These are phyloP conservation scores for Hydrotaea cyrtoneurina DNA, from an alignment of 2,888 invertebrate species.

Conservation along the genomic window DNA sequence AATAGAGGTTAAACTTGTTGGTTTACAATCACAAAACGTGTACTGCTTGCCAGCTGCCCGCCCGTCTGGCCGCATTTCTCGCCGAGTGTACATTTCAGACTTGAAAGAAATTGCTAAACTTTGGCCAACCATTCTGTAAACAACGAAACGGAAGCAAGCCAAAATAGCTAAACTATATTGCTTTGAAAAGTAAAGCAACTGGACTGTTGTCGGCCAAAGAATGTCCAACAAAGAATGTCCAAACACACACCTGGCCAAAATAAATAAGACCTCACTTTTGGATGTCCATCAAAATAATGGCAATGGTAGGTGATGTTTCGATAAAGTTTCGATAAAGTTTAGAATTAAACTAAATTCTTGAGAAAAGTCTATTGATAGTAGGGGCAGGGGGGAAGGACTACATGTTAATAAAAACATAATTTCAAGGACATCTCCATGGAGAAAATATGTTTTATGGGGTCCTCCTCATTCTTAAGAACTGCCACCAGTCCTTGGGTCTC, in stretches of 20 bases:
- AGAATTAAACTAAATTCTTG: neutral
- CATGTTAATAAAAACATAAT: too few relatives aligned
- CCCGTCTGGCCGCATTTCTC: neutral
- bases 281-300: neutral
- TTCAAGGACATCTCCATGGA: too few relatives aligned
- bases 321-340: slow-evolving; percentile 15
- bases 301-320: slow-evolving; percentile 7
- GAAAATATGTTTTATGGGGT: too few relatives aligned
- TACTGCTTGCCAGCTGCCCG: neutral
- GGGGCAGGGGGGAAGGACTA: too few relatives aligned
- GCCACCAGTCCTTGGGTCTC: too few relatives aligned
- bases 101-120: neutral
- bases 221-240: too few relatives aligned
- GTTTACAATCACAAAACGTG: slow-evolving; percentile 57
- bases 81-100: slow-evolving; percentile 9
- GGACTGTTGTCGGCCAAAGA: slow-evolving; percentile 1
- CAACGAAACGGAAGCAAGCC: neutral
- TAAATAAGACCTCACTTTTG: neutral
- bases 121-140: slow-evolving; percentile 16
- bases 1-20: slow-evolving; percentile 61
- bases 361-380: too few relatives aligned
- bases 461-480: too few relatives aligned
- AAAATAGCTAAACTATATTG: slow-evolving; percentile 19
- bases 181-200: slow-evolving; percentile 1
- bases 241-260: slow-evolving; percentile 1